Evolutionary conservation across 2,113 vertebrate genomes (phyloP).

Genomic region (Puntigrus tetrazona): DNA sequence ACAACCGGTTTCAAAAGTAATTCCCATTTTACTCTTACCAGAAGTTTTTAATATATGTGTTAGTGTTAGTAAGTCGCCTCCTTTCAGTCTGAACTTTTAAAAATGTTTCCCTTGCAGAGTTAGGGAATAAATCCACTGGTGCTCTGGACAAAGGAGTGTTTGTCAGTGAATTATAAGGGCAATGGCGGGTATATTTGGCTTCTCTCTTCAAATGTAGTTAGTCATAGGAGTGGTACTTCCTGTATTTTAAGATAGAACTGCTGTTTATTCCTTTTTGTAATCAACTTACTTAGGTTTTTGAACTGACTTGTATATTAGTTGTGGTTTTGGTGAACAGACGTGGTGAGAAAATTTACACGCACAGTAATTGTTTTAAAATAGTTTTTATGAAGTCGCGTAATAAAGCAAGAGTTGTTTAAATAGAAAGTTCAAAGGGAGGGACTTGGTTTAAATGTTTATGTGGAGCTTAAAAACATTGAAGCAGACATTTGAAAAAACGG

Average conservation of each 20-base stretch:
- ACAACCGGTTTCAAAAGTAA: background rate
- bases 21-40: background rate
- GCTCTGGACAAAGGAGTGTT: constrained; percentile 6
- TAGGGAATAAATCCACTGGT: background rate
- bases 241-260: constrained; percentile 43
- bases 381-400: background rate
- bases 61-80: background rate
- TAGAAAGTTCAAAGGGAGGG: background rate
- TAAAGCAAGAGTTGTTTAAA: constrained; percentile 2
- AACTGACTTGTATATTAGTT: background rate
- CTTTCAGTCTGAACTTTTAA: background rate
- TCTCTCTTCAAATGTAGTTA: constrained; percentile 44
- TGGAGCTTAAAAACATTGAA: background rate
- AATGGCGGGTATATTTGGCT: constrained; percentile 47
- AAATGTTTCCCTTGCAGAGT: background rate
- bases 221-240: constrained; percentile 56
- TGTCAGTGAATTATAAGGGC: constrained; percentile 41
- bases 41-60: background rate
- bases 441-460: background rate
- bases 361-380: background rate
- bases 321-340: background rate
- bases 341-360: background rate
- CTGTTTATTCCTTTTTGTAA: constrained; percentile 40
- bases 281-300: constrained; percentile 10
- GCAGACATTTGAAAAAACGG: background rate